A percentile compares a stretch with the other conserved stretches of the same genome.
These are phyloP conservation scores for Petrocephalus microphthalmus DNA, from an alignment of 2,113 vertebrate species.

Conservation along the genomic window DNA sequence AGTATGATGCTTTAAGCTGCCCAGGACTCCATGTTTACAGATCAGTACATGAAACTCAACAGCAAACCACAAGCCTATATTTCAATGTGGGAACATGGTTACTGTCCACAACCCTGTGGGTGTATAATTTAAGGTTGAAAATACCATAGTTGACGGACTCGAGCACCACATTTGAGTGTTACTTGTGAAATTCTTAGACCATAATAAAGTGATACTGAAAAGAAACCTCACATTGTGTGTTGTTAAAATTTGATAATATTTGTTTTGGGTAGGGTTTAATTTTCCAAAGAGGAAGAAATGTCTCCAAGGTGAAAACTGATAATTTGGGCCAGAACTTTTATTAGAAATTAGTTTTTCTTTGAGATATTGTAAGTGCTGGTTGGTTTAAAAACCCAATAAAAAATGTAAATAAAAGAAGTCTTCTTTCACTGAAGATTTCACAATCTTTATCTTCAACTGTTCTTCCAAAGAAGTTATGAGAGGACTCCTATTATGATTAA, in stretches of 20 bases:
- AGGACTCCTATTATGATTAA: neutral
- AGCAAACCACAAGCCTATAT: constrained; percentile 26
- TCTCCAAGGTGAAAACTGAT: neutral
- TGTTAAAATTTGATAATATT: constrained; percentile 44
- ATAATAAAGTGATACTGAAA: constrained; percentile 39
- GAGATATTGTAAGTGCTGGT: too few relatives aligned
- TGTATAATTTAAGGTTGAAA: constrained; percentile 50
- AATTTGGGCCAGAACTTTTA: neutral
- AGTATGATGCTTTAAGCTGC: neutral
- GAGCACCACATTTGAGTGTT: constrained; percentile 26
- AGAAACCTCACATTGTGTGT: constrained; percentile 31
- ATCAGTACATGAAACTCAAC: constrained; percentile 17
- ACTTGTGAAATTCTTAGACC: constrained; percentile 40
- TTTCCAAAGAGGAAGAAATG: constrained; percentile 29
- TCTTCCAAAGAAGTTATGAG: neutral
- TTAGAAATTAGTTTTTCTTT: neutral
- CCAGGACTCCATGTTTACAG: constrained; percentile 19
- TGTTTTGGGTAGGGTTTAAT: constrained; percentile 37
- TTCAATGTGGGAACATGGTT: constrained; percentile 23
- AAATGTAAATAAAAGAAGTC: too few relatives aligned
- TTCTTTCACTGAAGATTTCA: neutral
- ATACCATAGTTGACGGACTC: constrained; percentile 43
- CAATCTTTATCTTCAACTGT: neutral
- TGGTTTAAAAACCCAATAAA: too few relatives aligned
- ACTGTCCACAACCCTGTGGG: constrained; percentile 26